phyloP scores from a whole-genome alignment of 2,888 invertebrate genomes.

The Steromphala cineraria region DNA sequence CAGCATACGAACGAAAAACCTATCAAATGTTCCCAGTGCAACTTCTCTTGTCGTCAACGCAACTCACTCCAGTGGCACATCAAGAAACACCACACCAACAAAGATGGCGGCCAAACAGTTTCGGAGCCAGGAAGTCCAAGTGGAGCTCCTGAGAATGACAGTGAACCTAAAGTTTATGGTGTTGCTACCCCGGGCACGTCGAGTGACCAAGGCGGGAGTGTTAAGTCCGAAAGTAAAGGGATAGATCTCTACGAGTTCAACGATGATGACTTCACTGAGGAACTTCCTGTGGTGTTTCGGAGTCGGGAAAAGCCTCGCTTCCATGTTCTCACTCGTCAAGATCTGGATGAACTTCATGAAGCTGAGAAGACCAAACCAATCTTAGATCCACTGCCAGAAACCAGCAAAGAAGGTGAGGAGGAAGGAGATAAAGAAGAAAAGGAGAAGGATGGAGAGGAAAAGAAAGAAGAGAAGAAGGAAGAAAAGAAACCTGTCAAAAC shows the following conservation, averaged over 20 bases:
- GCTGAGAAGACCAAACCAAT: background rate
- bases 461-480: conserved; percentile 28
- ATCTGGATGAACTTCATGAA: conserved; percentile 4
- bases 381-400: conserved; percentile 29
- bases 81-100: conserved; percentile 44
- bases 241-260: conserved; percentile 64
- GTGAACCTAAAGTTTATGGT: background rate
- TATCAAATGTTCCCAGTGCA: conserved; percentile 71
- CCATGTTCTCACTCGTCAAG: background rate
- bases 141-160: background rate
- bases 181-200: background rate
- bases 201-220: background rate
- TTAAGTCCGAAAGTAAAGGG: background rate
- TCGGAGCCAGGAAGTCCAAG: background rate
- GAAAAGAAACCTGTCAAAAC: conserved; percentile 25
- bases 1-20: conserved; percentile 74
- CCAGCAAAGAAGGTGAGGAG: conserved; percentile 33
- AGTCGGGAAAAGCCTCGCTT: conserved; percentile 26
- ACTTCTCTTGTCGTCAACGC: conserved; percentile 72
- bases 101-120: background rate
- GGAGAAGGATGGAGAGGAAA: conserved; percentile 30
- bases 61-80: conserved; percentile 71
- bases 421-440: conserved; percentile 28
- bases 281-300: conserved; percentile 39
- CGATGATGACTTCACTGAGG: conserved; percentile 63